phyloP scores from a whole-genome alignment of 2,888 invertebrate species.

The Lucinisca nassula region DNA sequence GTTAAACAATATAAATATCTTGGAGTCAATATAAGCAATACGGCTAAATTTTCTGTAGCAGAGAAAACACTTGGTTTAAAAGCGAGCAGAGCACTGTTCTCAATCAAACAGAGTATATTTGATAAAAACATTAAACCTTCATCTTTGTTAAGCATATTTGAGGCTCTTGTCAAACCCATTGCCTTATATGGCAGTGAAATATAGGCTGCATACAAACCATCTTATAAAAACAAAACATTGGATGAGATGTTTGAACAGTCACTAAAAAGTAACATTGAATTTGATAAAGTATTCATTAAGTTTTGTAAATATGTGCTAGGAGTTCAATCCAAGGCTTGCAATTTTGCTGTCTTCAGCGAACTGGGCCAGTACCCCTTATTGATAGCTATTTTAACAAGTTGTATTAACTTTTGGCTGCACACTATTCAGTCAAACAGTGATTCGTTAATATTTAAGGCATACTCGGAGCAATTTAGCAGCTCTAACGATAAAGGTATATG shows the following conservation, averaged over 20 bases:
- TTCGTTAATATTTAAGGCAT: background rate
- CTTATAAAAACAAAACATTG: background rate
- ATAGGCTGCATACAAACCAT: background rate
- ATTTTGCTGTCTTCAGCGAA: background rate
- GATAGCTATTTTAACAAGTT: background rate
- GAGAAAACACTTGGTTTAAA: background rate
- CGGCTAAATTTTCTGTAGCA: background rate
- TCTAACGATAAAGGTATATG: background rate
- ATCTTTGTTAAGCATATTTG: background rate
- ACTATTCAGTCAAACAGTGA: background rate
- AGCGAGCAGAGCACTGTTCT: background rate
- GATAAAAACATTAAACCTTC: background rate
- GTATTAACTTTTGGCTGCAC: background rate
- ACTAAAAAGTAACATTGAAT: background rate
- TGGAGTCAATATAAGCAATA: background rate
- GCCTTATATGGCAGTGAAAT: background rate
- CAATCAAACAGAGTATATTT: slow-evolving; percentile 1
- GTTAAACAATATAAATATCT: background rate
- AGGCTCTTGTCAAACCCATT: background rate
- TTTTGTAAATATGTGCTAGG: background rate
- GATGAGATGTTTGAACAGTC: background rate
- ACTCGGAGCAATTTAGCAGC: background rate
- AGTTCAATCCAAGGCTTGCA: background rate
- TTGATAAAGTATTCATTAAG: background rate
- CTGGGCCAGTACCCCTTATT: background rate